Base-by-base conservation (phyloP, 1,140 invertebrate genomes). In the Euwallacea fornicatus region DNA sequence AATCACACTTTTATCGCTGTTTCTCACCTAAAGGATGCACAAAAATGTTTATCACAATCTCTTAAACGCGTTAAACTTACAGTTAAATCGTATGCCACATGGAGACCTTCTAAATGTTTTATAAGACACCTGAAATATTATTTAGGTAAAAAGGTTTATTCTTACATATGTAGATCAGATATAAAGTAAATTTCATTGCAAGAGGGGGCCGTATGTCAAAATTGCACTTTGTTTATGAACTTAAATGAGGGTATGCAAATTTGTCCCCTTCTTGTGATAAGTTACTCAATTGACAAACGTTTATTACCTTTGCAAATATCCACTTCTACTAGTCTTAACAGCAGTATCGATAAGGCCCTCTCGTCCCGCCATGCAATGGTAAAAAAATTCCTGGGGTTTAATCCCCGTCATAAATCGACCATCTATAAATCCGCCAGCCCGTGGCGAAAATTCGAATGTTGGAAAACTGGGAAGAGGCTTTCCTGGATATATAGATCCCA, bases 301-400 rank as follows among this genome's bases (percentile, higher is more conserved):
- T 21, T 10, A 33, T 56, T 50, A 71, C 69, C 98, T 86, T 83
- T 99, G 98, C 62, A 99, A 85, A 82, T 99, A 99, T 75, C 98
- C 98, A 78, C 95, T 97, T 74, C 97, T 88, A 84, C 95, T 98
- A 7, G 98, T 99, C 83, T 93, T 93, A 0, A 93, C 91, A 71
- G 91, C 91, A 7, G 91, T 93, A 88, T 94, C 91, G 77, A 93
- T 92, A 1, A 94, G 84, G 84, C 91, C 91, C 79, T 99, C 98
- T 83, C 98, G 88, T 72, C 98, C 98, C 62, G 98, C 98, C 97
- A 99, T 99, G 81, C 97, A 99, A 87, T 99, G 97, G 83, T 98
- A 99, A 83, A 98, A 99, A 79, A 98, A 98, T 80, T 99, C 97
- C 83, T 98, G 96, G 0, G 97, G 96, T 78, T 94, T 89, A 73